Base-by-base conservation (phyloP, 2,113 vertebrate genomes). In the Gobio gobio region DNA sequence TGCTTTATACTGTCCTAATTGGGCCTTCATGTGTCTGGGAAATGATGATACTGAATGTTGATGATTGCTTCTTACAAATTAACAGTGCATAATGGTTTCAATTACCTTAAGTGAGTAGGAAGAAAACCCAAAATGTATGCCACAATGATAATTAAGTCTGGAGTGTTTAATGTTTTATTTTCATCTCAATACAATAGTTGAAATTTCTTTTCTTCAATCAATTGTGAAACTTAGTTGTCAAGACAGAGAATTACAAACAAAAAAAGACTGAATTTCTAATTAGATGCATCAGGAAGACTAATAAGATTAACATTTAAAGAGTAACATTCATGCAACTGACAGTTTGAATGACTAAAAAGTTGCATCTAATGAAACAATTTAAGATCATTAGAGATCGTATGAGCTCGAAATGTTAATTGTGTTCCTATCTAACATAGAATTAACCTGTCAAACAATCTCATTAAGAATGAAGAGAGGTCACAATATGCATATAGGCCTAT, bases 161-260 rank as follows among this genome's bases (percentile, higher is more conserved):
- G 26, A 33, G 49, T 9, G 26, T 33, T 18, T 77, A 22, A 22
- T 58, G 26, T 58, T 77, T 56, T 58, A 56, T 58, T 77, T 58
- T 36, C 47, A 36, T 76, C n/a, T 51, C n/a, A 54, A 29, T 18
- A 51, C n/a, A 54, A 29, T 26, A 29, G 1, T 18, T 51, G 24
- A 20, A 6, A 36, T n/a, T 8, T 73, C 0, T 72, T 24, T 72
- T 45, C 16, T 77, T 58, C 16, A 56, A n/a, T 75, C 73, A 29
- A 49, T 29, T 24, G 13, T 51, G 51, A 75, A 51, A 56, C 2
- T 3, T 13, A 54, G 49, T 26, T 76, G 47, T 8, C 24, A 77
- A 56, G 74, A 51, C 24, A 54, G 49, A 77, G 9, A 77, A 56
- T 56, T 77, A 36, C 16, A 77, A 77, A 58, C 16, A 77, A 77